These are phyloP conservation scores for Acleris literana DNA, from an alignment of 2,888 invertebrate genomes.

Conservation along the genomic window DNA sequence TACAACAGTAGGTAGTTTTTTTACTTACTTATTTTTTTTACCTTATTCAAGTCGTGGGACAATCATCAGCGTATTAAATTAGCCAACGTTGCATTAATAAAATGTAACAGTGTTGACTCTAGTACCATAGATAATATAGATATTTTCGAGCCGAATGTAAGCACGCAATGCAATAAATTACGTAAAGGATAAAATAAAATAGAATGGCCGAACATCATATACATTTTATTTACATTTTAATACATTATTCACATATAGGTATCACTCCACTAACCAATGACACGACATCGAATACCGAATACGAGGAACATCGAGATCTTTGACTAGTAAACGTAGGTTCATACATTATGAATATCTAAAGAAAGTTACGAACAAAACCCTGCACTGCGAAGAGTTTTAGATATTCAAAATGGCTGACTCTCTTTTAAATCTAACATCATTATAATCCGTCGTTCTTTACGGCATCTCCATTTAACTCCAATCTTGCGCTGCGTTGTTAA, in stretches of 20 bases:
- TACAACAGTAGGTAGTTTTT: too few relatives aligned
- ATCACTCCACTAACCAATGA: conserved; percentile 34
- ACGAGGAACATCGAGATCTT: conserved; percentile 64
- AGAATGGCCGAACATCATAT: conserved; percentile 28
- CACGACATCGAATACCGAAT: conserved; percentile 63
- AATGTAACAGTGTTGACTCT: too few relatives aligned
- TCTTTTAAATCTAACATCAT: conserved; percentile 27
- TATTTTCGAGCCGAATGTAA: too few relatives aligned
- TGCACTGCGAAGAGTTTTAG: conserved; percentile 1
- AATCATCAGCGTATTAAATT: too few relatives aligned
- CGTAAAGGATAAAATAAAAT: background rate
- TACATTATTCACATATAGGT: conserved; percentile 31
- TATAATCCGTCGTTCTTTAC: background rate
- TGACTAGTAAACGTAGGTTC: conserved; percentile 43
- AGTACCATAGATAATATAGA: too few relatives aligned
- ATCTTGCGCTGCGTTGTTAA: too few relatives aligned
- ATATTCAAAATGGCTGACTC: conserved; percentile 26
- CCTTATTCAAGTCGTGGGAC: too few relatives aligned
- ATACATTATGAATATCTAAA: conserved; percentile 28
- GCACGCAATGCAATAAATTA: too few relatives aligned
- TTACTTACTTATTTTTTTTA: too few relatives aligned
- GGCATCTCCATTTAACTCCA: too few relatives aligned
- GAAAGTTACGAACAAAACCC: background rate
- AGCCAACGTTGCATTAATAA: too few relatives aligned
- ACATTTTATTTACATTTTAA: conserved; percentile 31